Base-by-base conservation (phyloP, 1,140 invertebrate species). In the Phthorimaea operculella region DNA sequence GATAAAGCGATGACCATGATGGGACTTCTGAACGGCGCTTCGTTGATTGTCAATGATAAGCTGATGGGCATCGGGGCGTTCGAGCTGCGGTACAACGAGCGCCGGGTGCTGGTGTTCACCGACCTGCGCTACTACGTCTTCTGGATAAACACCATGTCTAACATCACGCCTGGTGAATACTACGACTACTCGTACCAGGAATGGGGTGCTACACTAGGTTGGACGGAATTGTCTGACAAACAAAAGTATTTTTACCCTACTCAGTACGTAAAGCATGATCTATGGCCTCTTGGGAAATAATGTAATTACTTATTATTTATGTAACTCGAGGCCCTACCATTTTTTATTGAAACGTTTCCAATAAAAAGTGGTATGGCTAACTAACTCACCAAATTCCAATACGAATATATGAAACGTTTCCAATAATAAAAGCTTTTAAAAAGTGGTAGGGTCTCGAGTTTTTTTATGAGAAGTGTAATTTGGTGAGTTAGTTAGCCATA, bases 151-250 rank as follows among this genome's bases (percentile, higher is more conserved):
- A 56, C 59, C 1, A 59, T 60, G 6, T 64, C 64, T 1, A 34
- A 68, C 16, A 66, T 78, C 4, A 28, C 33, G 1, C 51, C 58
- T 5, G 72, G 66, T 0, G 58, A 70, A 14, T 80, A 80, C 50
- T 80, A 80, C 15, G 75, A 80, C 36, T 78, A 78, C 21, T 72
- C 74, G 0, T 80, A 78, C 45, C 70, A 72, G 0, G 60, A 76
- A 28, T 79, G 68, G 66, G 55, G 63, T 48, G 45, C 63, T 4
- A 14, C 1, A 9, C 21, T 56, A 49, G 8, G 21, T n/a, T n/a
- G n/a, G n/a, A n/a, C n/a, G n/a, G n/a, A n/a, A n/a, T n/a, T n/a
- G n/a, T n/a, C n/a, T n/a, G n/a, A 12, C 9, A 74, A 68, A 44
- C 7, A 52, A 21, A n/a, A n/a, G n/a, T n/a, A 67, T 66, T 1